Evolutionary conservation across 2,888 invertebrate genomes (phyloP).

Genomic region (Colostygia pectinataria): DNA sequence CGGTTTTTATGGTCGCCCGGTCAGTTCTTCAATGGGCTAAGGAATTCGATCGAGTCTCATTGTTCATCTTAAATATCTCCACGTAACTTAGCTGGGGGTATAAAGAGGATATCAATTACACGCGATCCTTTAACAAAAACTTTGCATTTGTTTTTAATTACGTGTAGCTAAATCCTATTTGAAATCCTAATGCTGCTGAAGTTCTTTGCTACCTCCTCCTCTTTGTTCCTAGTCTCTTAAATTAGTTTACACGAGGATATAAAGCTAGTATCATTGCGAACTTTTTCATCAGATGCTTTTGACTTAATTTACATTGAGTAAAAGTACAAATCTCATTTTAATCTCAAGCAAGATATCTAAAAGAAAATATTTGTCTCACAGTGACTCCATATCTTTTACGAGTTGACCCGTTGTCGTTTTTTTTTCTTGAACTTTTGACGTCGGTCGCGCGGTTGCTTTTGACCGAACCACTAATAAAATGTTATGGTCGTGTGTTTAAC

Average conservation of each 20-base stretch:
- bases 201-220: conserved; percentile 27
- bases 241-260: too few species aligned
- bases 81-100: conserved; percentile 52
- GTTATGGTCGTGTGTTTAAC: conserved; percentile 83
- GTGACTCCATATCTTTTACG: conserved; percentile 77
- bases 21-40: conserved; percentile 82
- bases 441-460: conserved; percentile 79
- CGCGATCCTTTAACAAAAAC: conserved; percentile 46
- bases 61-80: conserved; percentile 64
- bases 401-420: conserved; percentile 75
- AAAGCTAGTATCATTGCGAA: too few species aligned
- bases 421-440: conserved; percentile 78
- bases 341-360: conserved; percentile 46
- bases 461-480: conserved; percentile 82
- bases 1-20: conserved; percentile 80
- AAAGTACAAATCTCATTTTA: conserved; percentile 33
- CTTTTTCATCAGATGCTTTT: too few species aligned
- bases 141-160: conserved; percentile 49
- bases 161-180: conserved; percentile 42
- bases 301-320: too few species aligned
- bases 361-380: conserved; percentile 63
- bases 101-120: conserved; percentile 58
- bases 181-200: conserved; percentile 39
- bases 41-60: conserved; percentile 81
- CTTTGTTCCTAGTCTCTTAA: too few species aligned